A percentile compares a stretch with the other conserved stretches of the same genome.
phyloP scores from a whole-genome alignment of 2,113 vertebrate genomes.

The Anarrhichthys ocellatus region DNA sequence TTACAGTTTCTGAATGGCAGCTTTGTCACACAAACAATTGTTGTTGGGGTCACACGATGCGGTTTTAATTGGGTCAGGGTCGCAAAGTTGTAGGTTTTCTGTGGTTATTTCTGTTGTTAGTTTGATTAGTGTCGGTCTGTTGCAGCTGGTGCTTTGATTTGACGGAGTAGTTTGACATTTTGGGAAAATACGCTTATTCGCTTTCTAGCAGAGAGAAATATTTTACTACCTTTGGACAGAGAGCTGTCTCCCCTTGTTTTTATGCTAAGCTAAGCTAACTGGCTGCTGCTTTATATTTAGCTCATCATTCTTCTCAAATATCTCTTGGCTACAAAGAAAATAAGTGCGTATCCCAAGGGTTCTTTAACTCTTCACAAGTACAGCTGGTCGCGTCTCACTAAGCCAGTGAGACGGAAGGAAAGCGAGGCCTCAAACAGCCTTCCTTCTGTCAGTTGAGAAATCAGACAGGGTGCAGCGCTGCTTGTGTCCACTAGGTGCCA shows the following conservation, averaged over 20 bases:
- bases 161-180: background rate
- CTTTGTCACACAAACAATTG: background rate
- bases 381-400: background rate
- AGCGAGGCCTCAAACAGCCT: background rate
- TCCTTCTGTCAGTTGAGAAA: background rate
- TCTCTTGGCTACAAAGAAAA: background rate
- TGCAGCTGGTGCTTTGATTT: background rate
- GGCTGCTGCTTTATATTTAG: background rate
- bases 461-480: background rate
- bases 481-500: slow-evolving; percentile 70
- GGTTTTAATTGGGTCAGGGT: background rate
- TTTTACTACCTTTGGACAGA: background rate
- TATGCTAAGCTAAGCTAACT: background rate
- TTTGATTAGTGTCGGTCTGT: background rate
- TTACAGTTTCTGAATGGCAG: background rate
- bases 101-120: background rate
- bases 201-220: background rate
- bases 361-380: background rate
- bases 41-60: background rate
- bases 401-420: background rate
- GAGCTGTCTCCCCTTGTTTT: background rate
- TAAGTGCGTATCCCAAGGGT: background rate
- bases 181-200: background rate
- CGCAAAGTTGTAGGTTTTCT: background rate
- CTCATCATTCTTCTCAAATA: background rate